A percentile compares a stretch with the other conserved stretches of the same genome.
Evolutionary conservation across 2,797 vertebrate species (phyloP).

Genomic region (Chiloscyllium punctatum): DNA sequence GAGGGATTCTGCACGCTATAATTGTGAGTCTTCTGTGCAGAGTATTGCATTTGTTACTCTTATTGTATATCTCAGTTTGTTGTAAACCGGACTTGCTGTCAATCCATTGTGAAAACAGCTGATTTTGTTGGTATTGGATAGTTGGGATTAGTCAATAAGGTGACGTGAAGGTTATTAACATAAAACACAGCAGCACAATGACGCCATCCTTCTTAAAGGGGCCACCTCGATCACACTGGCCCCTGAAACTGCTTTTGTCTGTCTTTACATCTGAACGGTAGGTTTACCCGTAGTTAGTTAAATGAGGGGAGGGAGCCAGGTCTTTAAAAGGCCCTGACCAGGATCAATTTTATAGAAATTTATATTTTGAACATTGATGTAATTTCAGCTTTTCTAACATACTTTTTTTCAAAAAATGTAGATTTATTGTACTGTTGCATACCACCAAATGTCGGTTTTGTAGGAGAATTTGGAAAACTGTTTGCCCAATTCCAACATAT

Average conservation of each 20-base stretch:
- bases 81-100: background rate
- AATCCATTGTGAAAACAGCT: slow-evolving; percentile 8
- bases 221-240: background rate
- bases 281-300: background rate
- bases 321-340: background rate
- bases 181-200: slow-evolving; percentile 32
- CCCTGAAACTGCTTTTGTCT: background rate
- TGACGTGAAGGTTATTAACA: slow-evolving; percentile 38
- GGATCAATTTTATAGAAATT: background rate
- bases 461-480: background rate
- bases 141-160: slow-evolving; percentile 28
- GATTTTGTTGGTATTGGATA: slow-evolving; percentile 20
- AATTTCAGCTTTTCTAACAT: background rate
- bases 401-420: background rate
- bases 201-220: slow-evolving; percentile 24
- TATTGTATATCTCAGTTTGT: background rate
- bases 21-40: background rate
- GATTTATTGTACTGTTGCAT: background rate
- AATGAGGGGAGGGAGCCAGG: background rate
- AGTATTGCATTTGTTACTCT: background rate
- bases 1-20: background rate
- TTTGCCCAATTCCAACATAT: background rate
- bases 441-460: background rate
- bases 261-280: too few species aligned
- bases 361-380: background rate